Percentiles rank a stretch among this genome's conserved stretches.
Conservation (phyloP, 2,888 invertebrate genomes). For the Endotricha flammealis region DNA sequence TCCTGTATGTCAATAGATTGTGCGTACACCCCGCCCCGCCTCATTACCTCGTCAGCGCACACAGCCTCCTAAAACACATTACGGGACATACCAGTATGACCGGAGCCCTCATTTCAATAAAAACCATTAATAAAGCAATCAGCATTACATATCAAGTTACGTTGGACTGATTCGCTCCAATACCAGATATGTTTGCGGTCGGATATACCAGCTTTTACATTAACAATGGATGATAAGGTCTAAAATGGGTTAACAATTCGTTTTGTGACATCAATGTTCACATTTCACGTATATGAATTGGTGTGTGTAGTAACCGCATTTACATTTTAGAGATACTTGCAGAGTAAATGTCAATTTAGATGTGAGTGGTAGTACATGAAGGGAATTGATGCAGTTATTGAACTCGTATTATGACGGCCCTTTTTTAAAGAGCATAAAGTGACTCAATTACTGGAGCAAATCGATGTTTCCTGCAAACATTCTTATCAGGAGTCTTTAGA, state of each 20-base stretch:
- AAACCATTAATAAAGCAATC: conserved; percentile 64
- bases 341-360: conserved; percentile 76
- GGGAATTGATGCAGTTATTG: conserved; percentile 71
- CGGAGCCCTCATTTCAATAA: conserved; percentile 62
- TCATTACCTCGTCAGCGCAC: conserved; percentile 64
- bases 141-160: conserved; percentile 59
- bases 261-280: conserved; percentile 20
- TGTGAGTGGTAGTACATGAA: conserved; percentile 33
- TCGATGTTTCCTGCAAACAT: conserved; percentile 3
- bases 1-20: conserved; percentile 54
- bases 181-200: conserved; percentile 32
- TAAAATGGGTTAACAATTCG: conserved; percentile 25
- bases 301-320: conserved; percentile 70
- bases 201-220: conserved; percentile 27
- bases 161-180: conserved; percentile 43
- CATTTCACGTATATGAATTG: conserved; percentile 43
- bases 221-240: conserved; percentile 33
- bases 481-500: neutral
- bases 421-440: conserved; percentile 51
- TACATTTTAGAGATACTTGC: conserved; percentile 72
- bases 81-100: conserved; percentile 48
- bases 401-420: conserved; percentile 56
- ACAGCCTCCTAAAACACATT: conserved; percentile 56
- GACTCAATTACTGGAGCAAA: conserved; percentile 19
- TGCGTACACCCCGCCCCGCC: conserved; percentile 72